Evolutionary conservation across 2,888 invertebrate genomes (phyloP).

Genomic region (Pteria penguin): DNA sequence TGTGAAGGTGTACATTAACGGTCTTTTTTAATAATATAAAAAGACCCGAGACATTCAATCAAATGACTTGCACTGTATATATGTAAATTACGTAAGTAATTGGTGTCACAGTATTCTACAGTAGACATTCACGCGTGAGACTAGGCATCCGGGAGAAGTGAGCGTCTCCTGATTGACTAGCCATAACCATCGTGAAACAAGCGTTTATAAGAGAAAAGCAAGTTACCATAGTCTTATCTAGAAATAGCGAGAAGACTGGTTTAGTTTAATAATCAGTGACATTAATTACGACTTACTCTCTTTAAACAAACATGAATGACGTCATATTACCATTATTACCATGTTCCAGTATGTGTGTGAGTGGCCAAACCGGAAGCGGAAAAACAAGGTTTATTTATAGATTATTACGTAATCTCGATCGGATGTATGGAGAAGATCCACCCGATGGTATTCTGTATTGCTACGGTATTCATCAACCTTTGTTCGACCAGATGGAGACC

Average conservation of each 20-base stretch:
- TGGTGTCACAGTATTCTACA: neutral
- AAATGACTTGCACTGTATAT: neutral
- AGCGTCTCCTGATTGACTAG: neutral
- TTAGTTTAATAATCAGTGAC: conserved; percentile 37
- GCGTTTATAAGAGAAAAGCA: neutral
- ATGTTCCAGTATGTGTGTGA: conserved; percentile 45
- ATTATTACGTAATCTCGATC: conserved; percentile 22
- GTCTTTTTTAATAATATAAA: too few relatives aligned
- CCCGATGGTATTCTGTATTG: conserved; percentile 33
- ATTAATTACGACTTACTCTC: conserved; percentile 14
- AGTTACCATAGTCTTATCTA: conserved; percentile 19
- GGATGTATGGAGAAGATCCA: conserved; percentile 42
- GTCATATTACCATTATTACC: conserved; percentile 39
- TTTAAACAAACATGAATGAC: neutral
- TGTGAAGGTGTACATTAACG: too few relatives aligned
- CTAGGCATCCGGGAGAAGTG: neutral
- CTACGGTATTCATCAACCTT: conserved; percentile 50
- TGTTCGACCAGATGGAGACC: conserved; percentile 46
- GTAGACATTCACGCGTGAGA: neutral
- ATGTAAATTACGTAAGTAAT: neutral
- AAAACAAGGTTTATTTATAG: conserved; percentile 45
- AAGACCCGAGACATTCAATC: neutral
- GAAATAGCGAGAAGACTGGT: conserved; percentile 27
- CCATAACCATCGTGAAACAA: neutral
- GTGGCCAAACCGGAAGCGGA: conserved; percentile 42